Evolutionary conservation across 1,140 invertebrate genomes (phyloP), one percentile per base, ranked within the genome.

Genomic region (Berghia stephanieae): DNA sequence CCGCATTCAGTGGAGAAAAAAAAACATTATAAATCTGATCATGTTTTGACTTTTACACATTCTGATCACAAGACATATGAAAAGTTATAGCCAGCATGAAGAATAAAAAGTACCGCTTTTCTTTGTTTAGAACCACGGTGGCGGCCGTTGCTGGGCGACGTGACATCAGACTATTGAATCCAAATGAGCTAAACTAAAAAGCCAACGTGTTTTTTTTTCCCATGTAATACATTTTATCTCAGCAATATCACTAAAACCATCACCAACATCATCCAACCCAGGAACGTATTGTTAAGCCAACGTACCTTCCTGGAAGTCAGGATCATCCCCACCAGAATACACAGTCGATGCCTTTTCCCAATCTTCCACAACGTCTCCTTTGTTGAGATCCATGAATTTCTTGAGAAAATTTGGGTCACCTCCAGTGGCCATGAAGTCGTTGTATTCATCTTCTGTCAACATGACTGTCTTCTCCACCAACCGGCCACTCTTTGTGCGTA

Each of bases 291-390:
- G n/a, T 13, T 18, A 71, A 27, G 21, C 43, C 34, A 36, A 38
- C 52, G 46, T 77, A 87, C 85, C 85, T 75, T 83, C 81, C 43
- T 82, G 72, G 8, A 84, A 44, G 55, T 85, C 83, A 0, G 81
- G 81, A 57, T 88, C 87, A 70, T 88, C 87, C 13, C 66, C 74
- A 21, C 76, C 85, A 1, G 82, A 84, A 73, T 86, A 89, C 10
- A 89, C 86, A 2, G 88, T 88, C 1, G 87, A 88, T 0, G 86
- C 86, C 55, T 89, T 89, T 78, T 89, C 87, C 87, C 87, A 89
- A 44, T 83, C 81, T 66, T 89, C 88, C 67, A 89, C 87, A 6
- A 79, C 82, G 67, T 89, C 88, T 21, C 87, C 88, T 72, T 85
- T 82, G 21, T 84, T 84, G 24, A 89, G 73, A 21, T 85, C 79